Evolutionary conservation across 2,888 invertebrate genomes (phyloP).

Genomic region (Subacronicta megacephala): DNA sequence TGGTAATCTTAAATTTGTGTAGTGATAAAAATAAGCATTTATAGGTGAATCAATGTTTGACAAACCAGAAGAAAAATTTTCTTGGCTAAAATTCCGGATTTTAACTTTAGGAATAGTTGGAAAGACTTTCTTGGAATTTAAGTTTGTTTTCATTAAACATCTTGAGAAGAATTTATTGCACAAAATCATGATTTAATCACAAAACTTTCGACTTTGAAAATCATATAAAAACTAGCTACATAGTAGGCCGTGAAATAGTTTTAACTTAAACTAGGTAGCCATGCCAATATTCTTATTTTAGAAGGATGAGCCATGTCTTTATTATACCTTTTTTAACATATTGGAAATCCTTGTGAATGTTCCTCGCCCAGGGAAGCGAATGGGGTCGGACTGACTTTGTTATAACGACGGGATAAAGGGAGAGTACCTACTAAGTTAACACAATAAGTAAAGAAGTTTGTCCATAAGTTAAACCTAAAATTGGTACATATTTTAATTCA

Average conservation of each 20-base stretch:
- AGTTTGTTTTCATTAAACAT: slow-evolving; percentile 17
- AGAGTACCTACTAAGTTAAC: too few relatives aligned
- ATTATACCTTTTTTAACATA: too few relatives aligned
- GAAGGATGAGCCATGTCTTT: background rate
- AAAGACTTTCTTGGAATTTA: slow-evolving; percentile 3
- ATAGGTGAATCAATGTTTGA: slow-evolving; percentile 60
- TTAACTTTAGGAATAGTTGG: slow-evolving; percentile 5
- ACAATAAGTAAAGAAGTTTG: too few relatives aligned
- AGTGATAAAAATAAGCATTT: slow-evolving; percentile 71
- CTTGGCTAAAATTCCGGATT: slow-evolving; percentile 48
- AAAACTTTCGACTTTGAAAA: background rate
- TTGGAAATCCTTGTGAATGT: too few relatives aligned
- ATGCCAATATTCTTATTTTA: slow-evolving; percentile 4
- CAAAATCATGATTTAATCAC: slow-evolving; percentile 7
- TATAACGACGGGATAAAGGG: too few relatives aligned
- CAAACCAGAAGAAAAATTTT: slow-evolving; percentile 61
- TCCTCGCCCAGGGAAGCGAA: too few relatives aligned
- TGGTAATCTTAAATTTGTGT: slow-evolving; percentile 85
- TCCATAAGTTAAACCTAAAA: too few relatives aligned
- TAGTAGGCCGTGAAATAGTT: slow-evolving; percentile 25
- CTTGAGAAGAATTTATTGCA: slow-evolving; percentile 32
- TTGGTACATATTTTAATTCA: too few relatives aligned
- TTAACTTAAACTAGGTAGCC: slow-evolving; percentile 29
- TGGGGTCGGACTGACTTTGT: too few relatives aligned
- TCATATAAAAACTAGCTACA: background rate